Evolutionary conservation across 1,140 invertebrate genomes (phyloP).

Genomic region (Maniola jurtina): DNA sequence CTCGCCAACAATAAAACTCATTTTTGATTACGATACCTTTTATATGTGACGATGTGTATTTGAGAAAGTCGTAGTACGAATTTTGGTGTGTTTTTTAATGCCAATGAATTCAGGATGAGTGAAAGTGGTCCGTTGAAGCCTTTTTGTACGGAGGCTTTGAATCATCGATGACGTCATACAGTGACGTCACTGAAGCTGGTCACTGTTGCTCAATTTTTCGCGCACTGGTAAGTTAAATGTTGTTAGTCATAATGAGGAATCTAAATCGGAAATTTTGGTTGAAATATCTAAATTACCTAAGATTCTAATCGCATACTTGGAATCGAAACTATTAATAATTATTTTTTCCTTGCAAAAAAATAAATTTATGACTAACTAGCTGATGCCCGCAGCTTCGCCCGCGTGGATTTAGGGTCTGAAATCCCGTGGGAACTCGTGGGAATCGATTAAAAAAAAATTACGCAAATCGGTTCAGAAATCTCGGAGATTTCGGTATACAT

Average conservation of each 20-base stretch:
- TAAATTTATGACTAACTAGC: too few species aligned
- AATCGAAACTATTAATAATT: not conserved
- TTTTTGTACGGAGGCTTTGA: not conserved
- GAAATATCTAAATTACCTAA: not conserved
- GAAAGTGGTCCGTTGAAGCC: slow-evolving; percentile 4
- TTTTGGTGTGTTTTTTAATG: slow-evolving; percentile 2
- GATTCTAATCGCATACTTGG: slow-evolving; percentile 2
- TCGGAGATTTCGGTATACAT: too few species aligned
- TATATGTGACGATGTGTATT: not conserved
- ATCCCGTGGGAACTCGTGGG: too few species aligned
- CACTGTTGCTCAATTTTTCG: not conserved
- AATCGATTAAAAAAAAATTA: too few species aligned
- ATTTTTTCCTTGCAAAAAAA: not conserved
- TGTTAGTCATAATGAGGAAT: not conserved
- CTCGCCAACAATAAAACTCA: not conserved
- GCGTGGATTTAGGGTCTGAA: too few species aligned
- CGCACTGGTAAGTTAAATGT: not conserved
- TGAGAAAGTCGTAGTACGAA: not conserved
- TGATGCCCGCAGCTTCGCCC: too few species aligned
- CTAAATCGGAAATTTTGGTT: not conserved
- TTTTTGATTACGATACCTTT: not conserved
- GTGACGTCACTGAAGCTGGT: not conserved
- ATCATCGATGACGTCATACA: not conserved
- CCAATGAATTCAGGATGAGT: slow-evolving; percentile 5
- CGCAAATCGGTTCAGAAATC: too few species aligned